Conservation (phyloP, 2,797 vertebrate genomes). For the Macroramphosus scolopax region DNA sequence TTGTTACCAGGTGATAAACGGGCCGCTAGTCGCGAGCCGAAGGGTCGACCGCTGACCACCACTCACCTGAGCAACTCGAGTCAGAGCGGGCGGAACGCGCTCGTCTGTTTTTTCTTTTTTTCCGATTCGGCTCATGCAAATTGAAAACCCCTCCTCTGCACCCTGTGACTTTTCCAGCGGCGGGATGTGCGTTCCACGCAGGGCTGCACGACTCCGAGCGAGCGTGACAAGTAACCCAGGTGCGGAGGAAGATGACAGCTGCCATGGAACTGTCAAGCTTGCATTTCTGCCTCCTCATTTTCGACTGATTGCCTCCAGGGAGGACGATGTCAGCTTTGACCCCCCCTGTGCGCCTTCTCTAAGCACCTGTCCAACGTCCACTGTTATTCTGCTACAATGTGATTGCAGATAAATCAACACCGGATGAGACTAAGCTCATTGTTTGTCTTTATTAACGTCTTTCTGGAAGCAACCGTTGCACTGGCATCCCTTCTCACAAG, state of each 20-base stretch:
- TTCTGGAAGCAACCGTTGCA: too few relatives aligned
- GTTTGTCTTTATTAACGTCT: too few relatives aligned
- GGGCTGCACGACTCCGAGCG: constrained; percentile 31
- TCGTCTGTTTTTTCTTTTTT: constrained; percentile 28
- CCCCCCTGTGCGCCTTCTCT: constrained; percentile 36
- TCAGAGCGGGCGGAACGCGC: constrained; percentile 36
- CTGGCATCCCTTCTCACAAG: too few relatives aligned
- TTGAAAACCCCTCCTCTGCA: constrained; percentile 11
- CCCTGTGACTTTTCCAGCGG: constrained; percentile 29
- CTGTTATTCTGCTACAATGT: constrained; percentile 9
- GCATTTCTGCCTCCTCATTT: constrained; percentile 52
- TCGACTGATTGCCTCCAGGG: constrained; percentile 41
- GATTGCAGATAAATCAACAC: constrained; percentile 15
- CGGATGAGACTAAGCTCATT: too few relatives aligned
- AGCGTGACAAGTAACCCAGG: constrained; percentile 47
- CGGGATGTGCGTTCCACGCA: constrained; percentile 12
- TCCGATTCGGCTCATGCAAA: constrained; percentile 13
- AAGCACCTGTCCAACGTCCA: constrained; percentile 62
- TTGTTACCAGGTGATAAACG: constrained; percentile 57
- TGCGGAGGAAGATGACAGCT: constrained; percentile 54
- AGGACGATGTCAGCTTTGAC: constrained; percentile 52
- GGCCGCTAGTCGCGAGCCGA: constrained; percentile 39
- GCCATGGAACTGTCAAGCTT: constrained; percentile 55
- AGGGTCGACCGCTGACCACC: constrained; percentile 27
- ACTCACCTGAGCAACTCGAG: constrained; percentile 48